phyloP scores from a whole-genome alignment of 2,888 invertebrate genomes.

The Orthosia incerta region DNA sequence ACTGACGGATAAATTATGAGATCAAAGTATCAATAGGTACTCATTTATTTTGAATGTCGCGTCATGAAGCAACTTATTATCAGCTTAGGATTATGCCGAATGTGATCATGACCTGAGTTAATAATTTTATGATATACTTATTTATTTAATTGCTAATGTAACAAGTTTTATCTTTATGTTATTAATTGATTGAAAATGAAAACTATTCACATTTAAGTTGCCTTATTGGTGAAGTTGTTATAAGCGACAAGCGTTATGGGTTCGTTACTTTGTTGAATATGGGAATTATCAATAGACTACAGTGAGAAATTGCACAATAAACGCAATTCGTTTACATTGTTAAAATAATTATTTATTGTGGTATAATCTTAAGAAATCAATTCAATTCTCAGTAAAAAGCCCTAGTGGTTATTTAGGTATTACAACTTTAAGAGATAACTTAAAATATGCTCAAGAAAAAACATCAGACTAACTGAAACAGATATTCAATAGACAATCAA shows the following conservation, averaged over 20 bases:
- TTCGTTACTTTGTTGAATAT: no score
- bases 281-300: background rate
- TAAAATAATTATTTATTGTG: background rate
- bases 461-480: background rate
- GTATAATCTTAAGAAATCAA: background rate
- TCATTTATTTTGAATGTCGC: slow-evolving; percentile 46
- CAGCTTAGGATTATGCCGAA: slow-evolving; percentile 42
- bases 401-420: background rate
- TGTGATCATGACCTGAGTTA: slow-evolving; percentile 37
- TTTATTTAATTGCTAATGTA: slow-evolving; percentile 21
- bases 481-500: slow-evolving; percentile 31
- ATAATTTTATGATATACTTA: slow-evolving; percentile 39
- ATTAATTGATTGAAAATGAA: background rate
- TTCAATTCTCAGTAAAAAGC: background rate
- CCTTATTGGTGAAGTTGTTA: background rate
- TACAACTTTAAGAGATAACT: background rate
- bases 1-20: slow-evolving; percentile 71
- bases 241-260: background rate
- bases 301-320: background rate
- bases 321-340: background rate
- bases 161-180: slow-evolving; percentile 9
- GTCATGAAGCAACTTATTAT: slow-evolving; percentile 61
- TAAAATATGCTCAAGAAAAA: background rate
- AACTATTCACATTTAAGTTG: background rate
- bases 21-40: slow-evolving; percentile 56